Conservation (phyloP, 2,797 vertebrate genomes). For the Eulemur mongoz region DNA sequence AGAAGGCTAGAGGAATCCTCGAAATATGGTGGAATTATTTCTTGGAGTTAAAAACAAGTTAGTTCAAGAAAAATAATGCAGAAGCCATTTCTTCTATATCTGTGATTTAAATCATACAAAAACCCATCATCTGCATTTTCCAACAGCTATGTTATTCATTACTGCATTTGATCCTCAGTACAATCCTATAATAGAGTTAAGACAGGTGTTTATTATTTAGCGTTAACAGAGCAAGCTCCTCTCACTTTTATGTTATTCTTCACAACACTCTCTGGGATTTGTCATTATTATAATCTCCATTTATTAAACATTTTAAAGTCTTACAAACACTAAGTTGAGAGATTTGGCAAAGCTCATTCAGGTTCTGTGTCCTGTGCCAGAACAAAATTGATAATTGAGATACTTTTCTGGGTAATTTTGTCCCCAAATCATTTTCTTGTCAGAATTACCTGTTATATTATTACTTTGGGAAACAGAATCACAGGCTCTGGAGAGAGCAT, state of each 20-base stretch:
- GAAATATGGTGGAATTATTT: neutral
- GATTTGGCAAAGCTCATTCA: conserved; percentile 31
- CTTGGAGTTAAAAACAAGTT: conserved; percentile 16
- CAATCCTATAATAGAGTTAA: neutral
- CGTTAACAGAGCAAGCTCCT: neutral
- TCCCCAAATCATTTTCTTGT: conserved; percentile 14
- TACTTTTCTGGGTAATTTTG: conserved; percentile 16
- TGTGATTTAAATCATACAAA: neutral
- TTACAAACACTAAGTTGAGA: conserved; percentile 41
- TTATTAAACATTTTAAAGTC: conserved; percentile 41
- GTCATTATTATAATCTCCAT: neutral
- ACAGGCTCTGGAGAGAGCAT: neutral
- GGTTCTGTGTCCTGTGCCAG: conserved; percentile 6
- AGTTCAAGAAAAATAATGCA: neutral
- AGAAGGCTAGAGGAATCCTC: neutral
- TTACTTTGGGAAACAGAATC: conserved; percentile 31
- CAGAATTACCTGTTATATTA: neutral
- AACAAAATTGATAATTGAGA: conserved; percentile 33
- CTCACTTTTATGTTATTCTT: conserved; percentile 37
- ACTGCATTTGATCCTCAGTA: neutral
- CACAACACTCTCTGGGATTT: neutral
- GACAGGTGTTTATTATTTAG: conserved; percentile 1
- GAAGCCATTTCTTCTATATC: neutral
- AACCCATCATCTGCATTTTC: neutral
- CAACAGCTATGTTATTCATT: neutral